Conservation (phyloP, 2,888 invertebrate species). For the Kuschelorhynchus macadamiae region DNA sequence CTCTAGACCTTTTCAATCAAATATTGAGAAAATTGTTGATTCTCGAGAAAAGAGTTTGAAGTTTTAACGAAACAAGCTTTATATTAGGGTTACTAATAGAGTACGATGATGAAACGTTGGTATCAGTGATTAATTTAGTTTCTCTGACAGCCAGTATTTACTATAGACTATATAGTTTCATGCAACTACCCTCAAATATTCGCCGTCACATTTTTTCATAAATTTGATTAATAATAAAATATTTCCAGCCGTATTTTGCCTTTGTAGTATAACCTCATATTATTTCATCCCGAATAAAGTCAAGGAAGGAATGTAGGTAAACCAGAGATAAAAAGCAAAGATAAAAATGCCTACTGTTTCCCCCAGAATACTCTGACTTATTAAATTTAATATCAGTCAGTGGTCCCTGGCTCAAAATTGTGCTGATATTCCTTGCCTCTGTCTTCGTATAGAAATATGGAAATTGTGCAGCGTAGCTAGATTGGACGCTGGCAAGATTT, state of each 20-base stretch:
- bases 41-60: too few species aligned
- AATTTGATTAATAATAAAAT: constrained; percentile 15
- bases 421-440: constrained; percentile 1
- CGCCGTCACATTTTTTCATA: background rate
- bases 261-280: constrained; percentile 19
- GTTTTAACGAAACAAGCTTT: too few species aligned
- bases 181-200: too few species aligned
- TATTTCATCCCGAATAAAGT: constrained; percentile 36
- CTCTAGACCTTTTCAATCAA: too few species aligned
- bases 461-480: constrained; percentile 21
- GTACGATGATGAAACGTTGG: too few species aligned
- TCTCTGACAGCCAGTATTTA: too few species aligned
- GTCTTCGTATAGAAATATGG: constrained; percentile 21
- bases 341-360: constrained; percentile 18
- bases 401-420: constrained; percentile 28
- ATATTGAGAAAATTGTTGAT: too few species aligned
- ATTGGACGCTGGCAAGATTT: background rate
- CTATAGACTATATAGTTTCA: too few species aligned
- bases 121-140: too few species aligned
- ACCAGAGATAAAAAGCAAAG: constrained; percentile 9
- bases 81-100: too few species aligned
- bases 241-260: background rate
- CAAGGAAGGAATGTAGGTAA: constrained; percentile 29
- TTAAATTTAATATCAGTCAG: constrained; percentile 45
- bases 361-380: constrained; percentile 36